These are phyloP conservation scores for Canis aureus DNA, from an alignment of 2,113 vertebrate genomes.

Conservation along the genomic window DNA sequence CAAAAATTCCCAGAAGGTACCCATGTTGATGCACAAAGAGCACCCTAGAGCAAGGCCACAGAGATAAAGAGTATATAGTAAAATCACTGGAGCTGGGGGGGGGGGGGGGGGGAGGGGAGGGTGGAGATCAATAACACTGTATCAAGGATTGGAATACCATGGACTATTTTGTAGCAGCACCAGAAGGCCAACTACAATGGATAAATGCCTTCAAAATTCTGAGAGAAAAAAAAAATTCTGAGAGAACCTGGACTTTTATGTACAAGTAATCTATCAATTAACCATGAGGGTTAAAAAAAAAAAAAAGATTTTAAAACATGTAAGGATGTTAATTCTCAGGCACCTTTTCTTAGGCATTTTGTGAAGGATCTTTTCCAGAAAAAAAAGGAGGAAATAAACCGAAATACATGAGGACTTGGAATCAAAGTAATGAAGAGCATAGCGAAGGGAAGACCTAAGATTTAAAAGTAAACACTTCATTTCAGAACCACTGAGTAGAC, in stretches of 20 bases:
- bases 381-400: not conserved
- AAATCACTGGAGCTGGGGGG: not conserved
- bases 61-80: not conserved
- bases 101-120: too few relatives aligned
- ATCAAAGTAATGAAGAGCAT: not conserved
- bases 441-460: not conserved
- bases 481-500: not conserved
- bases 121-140: not conserved
- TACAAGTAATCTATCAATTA: not conserved
- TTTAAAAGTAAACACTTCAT: not conserved
- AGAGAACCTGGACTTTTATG: not conserved
- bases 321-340: not conserved
- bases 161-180: not conserved
- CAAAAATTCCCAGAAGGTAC: not conserved
- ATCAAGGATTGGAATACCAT: not conserved
- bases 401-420: not conserved
- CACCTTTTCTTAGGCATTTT: not conserved
- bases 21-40: not conserved
- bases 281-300: not conserved
- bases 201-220: not conserved
- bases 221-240: conserved; percentile 10
- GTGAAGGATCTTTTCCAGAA: too few relatives aligned
- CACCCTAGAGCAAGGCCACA: not conserved
- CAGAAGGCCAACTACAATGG: not conserved
- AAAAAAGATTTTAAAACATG: not conserved